A percentile compares a stretch with the other conserved stretches of the same genome.
phyloP scores from a whole-genome alignment of 2,797 vertebrate species.

The Gymnoscopelus microlampas region DNA sequence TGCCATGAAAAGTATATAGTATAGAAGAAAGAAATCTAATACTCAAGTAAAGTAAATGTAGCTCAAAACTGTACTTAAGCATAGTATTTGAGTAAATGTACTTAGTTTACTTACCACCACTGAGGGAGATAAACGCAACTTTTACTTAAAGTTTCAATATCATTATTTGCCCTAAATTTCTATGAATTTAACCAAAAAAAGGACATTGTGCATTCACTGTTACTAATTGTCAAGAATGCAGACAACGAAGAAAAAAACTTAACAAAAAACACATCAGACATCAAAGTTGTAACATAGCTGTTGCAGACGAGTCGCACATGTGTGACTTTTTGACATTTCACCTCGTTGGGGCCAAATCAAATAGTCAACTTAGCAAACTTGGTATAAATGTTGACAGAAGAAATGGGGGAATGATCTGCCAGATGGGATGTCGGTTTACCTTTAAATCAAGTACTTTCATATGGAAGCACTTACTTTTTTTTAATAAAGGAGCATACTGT shows the following conservation, averaged over 20 bases:
- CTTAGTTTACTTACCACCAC: no score
- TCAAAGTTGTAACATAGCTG: constrained; percentile 37
- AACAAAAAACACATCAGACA: constrained; percentile 2
- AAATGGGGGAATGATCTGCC: not conserved
- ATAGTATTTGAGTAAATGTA: no score
- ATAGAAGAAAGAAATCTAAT: no score
- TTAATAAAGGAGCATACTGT: not conserved
- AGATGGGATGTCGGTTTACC: not conserved
- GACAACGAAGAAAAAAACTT: constrained; percentile 1
- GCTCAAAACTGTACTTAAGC: no score
- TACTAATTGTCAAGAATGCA: constrained; percentile 3
- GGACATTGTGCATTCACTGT: not conserved
- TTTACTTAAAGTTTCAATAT: not conserved
- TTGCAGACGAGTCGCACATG: constrained; percentile 34
- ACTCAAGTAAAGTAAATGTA: no score
- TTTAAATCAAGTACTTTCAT: constrained; percentile 4
- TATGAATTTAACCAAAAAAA: not conserved
- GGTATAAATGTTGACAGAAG: constrained; percentile 31
- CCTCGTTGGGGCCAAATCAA: constrained; percentile 36
- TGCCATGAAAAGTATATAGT: no score
- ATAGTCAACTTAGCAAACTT: constrained; percentile 28
- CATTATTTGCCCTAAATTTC: not conserved
- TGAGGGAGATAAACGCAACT: no score
- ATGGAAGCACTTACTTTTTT: constrained; percentile 20
- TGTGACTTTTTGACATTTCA: constrained; percentile 32